These are phyloP conservation scores for Drosophila orosa DNA, from an alignment of 1,140 invertebrate genomes.

Conservation along the genomic window DNA sequence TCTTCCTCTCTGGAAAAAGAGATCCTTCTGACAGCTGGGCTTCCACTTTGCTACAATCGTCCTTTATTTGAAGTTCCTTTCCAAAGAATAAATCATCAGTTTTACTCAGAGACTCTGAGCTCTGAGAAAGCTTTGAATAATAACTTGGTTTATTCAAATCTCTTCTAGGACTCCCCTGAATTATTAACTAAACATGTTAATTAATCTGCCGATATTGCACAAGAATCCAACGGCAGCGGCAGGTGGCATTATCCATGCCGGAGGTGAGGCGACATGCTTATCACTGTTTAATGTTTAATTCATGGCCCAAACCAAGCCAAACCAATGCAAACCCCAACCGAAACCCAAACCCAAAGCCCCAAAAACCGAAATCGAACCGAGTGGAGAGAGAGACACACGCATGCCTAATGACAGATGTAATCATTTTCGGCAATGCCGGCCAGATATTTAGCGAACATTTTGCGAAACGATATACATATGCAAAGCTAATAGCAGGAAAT, in stretches of 20 bases:
- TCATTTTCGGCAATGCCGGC: slow-evolving; percentile 40
- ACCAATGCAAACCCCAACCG: background rate
- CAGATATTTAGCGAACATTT: slow-evolving; percentile 44
- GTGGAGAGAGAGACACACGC: slow-evolving; percentile 17
- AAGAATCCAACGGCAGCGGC: slow-evolving; percentile 4
- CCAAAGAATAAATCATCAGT: too few species aligned
- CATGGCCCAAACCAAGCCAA: slow-evolving; percentile 23
- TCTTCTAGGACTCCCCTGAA: background rate
- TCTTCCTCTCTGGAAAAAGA: too few species aligned
- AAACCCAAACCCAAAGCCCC: background rate
- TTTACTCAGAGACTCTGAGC: too few species aligned
- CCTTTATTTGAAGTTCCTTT: too few species aligned
- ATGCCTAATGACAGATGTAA: slow-evolving; percentile 44
- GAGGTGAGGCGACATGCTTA: slow-evolving; percentile 44
- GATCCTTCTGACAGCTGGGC: background rate
- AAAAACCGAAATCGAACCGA: slow-evolving; percentile 5
- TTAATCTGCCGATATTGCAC: slow-evolving; percentile 6
- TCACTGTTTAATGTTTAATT: slow-evolving; percentile 47
- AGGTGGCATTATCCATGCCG: slow-evolving; percentile 14
- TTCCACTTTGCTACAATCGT: background rate
- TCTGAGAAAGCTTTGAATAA: too few species aligned
- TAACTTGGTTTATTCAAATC: too few species aligned
- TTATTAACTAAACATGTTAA: background rate
- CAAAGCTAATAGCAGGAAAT: slow-evolving; percentile 35
- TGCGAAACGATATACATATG: slow-evolving; percentile 33